phyloP scores from a whole-genome alignment of 2,888 invertebrate genomes.

The Acanthosepion esculentum region DNA sequence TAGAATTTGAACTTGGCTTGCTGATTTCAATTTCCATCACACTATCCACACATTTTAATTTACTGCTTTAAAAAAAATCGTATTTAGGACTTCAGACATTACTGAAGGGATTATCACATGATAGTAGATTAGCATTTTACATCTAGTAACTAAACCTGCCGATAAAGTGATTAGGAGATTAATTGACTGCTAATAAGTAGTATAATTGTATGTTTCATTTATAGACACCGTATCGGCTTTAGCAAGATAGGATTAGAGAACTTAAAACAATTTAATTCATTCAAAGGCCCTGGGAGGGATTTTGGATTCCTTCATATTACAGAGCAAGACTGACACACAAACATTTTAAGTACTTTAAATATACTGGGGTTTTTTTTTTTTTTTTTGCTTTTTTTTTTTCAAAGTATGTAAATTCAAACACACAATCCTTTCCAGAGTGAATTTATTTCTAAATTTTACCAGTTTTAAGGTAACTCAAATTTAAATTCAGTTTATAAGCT shows the following conservation, averaged over 20 bases:
- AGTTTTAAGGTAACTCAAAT: no score
- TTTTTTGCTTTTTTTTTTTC: no score
- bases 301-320: neutral
- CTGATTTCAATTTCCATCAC: no score
- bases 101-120: neutral
- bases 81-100: neutral
- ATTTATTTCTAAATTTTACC: no score
- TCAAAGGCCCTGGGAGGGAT: neutral
- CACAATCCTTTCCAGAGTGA: no score
- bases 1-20: no score
- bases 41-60: no score
- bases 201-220: constrained; percentile 33
- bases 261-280: neutral
- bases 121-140: neutral
- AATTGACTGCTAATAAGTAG: neutral
- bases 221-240: neutral
- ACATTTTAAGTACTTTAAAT: no score
- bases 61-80: constrained; percentile 35
- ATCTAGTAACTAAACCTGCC: neutral
- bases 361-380: no score
- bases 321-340: neutral
- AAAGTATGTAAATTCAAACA: no score
- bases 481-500: no score
- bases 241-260: neutral
- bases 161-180: neutral